These are phyloP conservation scores for Zeus faber DNA, from an alignment of 2,113 vertebrate species.

Conservation along the genomic window DNA sequence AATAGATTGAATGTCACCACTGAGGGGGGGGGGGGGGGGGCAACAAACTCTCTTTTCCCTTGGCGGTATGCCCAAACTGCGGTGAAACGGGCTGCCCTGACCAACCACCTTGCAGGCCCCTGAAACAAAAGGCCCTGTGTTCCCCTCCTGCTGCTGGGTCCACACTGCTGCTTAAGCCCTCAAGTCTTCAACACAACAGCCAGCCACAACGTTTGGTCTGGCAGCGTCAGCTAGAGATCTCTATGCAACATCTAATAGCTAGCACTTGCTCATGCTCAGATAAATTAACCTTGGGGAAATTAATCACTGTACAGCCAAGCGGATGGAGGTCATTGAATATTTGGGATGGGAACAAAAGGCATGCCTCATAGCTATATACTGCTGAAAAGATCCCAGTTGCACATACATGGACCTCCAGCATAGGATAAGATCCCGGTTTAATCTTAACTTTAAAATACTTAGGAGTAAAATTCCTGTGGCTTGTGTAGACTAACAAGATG, in stretches of 20 bases:
- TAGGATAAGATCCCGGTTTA: conserved; percentile 6
- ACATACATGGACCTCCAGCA: neutral
- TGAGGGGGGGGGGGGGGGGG: too few species aligned
- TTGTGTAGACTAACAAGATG: neutral
- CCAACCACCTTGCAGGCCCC: conserved; percentile 25
- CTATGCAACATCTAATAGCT: conserved; percentile 17
- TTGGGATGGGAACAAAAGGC: conserved; percentile 11
- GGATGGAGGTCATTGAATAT: conserved; percentile 4
- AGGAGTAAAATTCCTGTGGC: neutral
- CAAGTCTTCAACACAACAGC: conserved; percentile 25
- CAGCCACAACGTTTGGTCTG: conserved; percentile 41
- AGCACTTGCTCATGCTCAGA: conserved; percentile 19
- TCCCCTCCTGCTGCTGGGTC: conserved; percentile 32
- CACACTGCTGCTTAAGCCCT: conserved; percentile 34
- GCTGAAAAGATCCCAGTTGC: conserved; percentile 17
- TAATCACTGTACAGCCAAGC: conserved; percentile 1
- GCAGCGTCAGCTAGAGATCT: conserved; percentile 14
- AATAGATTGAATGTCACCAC: conserved; percentile 46
- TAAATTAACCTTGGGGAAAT: conserved; percentile 31
- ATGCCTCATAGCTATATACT: neutral
- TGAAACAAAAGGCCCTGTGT: conserved; percentile 63
- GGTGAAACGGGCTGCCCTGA: conserved; percentile 35
- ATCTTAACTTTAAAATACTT: conserved; percentile 4
- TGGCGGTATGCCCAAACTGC: conserved; percentile 49
- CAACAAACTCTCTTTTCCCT: conserved; percentile 24